Percentiles rank a stretch among this genome's conserved stretches.
These are phyloP conservation scores for Corydoras sp. DNA, from an alignment of 2,113 vertebrate species.

Conservation along the genomic window DNA sequence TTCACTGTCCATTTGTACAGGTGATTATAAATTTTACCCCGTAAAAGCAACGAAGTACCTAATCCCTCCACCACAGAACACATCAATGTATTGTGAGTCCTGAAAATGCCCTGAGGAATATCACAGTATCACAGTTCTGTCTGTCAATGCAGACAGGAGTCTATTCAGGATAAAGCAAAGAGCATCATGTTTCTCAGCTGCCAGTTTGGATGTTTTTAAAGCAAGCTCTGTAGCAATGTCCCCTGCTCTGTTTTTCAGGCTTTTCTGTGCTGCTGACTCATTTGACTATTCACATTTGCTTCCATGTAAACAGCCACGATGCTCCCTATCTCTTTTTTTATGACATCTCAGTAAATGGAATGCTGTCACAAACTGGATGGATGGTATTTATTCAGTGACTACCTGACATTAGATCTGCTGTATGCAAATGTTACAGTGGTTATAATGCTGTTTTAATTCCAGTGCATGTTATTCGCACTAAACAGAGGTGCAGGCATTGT, in stretches of 20 bases:
- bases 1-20: too few relatives aligned
- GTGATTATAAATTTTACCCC: too few relatives aligned
- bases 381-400: too few relatives aligned
- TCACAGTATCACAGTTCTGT: not conserved
- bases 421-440: conserved; percentile 10
- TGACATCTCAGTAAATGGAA: conserved; percentile 58
- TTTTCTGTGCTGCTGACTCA: conserved; percentile 41
- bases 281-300: conserved; percentile 48
- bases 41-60: conserved; percentile 1
- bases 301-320: conserved; percentile 41
- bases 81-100: conserved; percentile 15
- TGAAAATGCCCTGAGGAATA: conserved; percentile 37
- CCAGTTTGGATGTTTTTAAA: conserved; percentile 1
- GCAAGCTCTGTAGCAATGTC: conserved; percentile 11
- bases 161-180: conserved; percentile 10
- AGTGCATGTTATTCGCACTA: too few relatives aligned
- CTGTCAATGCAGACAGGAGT: conserved; percentile 15
- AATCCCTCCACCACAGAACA: not conserved
- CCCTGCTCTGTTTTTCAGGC: conserved; percentile 27
- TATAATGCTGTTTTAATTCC: too few relatives aligned
- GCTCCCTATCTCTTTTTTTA: conserved; percentile 42
- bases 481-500: too few relatives aligned
- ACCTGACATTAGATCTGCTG: not conserved
- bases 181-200: conserved; percentile 39
- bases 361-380: conserved; percentile 36